Percentiles rank a stretch among this genome's conserved stretches.
phyloP scores from a whole-genome alignment of 2,797 vertebrate genomes.

The Sebastes matsubarae region DNA sequence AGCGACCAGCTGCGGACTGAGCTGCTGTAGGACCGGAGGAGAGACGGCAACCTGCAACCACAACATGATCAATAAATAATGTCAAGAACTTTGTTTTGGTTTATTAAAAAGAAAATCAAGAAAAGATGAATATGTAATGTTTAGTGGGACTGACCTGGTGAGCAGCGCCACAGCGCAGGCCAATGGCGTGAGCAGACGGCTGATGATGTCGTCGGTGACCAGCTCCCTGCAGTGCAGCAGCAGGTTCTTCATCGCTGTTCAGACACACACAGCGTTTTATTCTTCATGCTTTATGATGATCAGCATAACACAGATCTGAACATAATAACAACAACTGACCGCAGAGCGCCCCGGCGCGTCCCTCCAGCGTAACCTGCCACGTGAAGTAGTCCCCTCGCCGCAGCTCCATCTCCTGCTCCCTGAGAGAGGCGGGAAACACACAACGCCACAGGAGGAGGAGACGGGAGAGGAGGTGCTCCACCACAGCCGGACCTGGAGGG shows the following conservation, averaged over 20 bases:
- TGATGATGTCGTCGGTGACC: constrained; percentile 87
- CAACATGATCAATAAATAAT: neutral
- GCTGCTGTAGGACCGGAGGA: constrained; percentile 84
- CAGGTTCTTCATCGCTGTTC: constrained; percentile 87
- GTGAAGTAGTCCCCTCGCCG: constrained; percentile 92
- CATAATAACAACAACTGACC: constrained; percentile 50
- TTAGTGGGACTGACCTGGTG: constrained; percentile 84
- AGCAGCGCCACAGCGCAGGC: constrained; percentile 88
- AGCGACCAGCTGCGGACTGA: constrained; percentile 82
- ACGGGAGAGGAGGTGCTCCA: constrained; percentile 86
- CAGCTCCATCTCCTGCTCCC: constrained; percentile 90
- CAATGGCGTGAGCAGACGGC: constrained; percentile 86
- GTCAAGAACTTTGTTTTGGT: no score
- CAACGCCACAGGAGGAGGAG: constrained; percentile 90
- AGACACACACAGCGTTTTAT: neutral
- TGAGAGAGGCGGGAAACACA: constrained; percentile 88
- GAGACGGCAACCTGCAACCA: constrained; percentile 82
- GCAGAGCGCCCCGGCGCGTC: constrained; percentile 88
- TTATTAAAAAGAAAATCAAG: no score
- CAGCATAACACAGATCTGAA: no score
- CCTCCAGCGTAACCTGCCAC: constrained; percentile 94
- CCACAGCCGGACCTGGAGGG: constrained; percentile 86
- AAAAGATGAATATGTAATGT: neutral
- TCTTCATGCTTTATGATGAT: neutral
- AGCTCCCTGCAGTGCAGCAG: constrained; percentile 88